Evolutionary conservation across 2,888 invertebrate species (phyloP).

Genomic region (Eristalis intricaria): DNA sequence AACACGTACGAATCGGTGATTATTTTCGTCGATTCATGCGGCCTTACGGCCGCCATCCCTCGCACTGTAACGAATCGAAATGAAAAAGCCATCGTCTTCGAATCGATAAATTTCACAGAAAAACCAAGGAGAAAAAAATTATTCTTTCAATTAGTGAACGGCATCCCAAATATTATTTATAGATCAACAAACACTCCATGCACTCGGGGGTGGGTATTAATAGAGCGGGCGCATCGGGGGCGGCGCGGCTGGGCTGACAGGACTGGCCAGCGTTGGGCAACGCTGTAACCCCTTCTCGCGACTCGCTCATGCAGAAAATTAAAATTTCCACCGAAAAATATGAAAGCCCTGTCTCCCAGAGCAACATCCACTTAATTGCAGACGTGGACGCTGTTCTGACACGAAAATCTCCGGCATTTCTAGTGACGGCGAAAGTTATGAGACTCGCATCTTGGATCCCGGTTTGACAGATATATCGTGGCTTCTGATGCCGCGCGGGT

Average conservation of each 20-base stretch:
- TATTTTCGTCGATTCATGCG: background rate
- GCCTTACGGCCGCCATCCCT: background rate
- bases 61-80: slow-evolving; percentile 3
- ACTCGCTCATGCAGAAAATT: slow-evolving; percentile 50
- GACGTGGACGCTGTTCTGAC: slow-evolving; percentile 44
- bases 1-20: background rate
- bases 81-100: slow-evolving; percentile 54
- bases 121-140: background rate
- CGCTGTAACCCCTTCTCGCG: slow-evolving; percentile 12
- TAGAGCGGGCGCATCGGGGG: slow-evolving; percentile 23
- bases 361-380: slow-evolving; percentile 48
- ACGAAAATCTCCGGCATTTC: background rate
- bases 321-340: slow-evolving; percentile 28
- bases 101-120: slow-evolving; percentile 52
- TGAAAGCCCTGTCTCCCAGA: slow-evolving; percentile 24
- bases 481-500: slow-evolving; percentile 32
- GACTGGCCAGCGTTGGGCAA: slow-evolving; percentile 22
- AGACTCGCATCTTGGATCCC: background rate
- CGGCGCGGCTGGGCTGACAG: background rate
- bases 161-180: slow-evolving; percentile 55
- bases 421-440: too few species aligned
- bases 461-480: slow-evolving; percentile 41
- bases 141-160: slow-evolving; percentile 58
- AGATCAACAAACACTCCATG: slow-evolving; percentile 51
- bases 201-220: slow-evolving; percentile 46